Base-by-base conservation (phyloP, 2,113 vertebrate species). In the Tetrax tetrax region DNA sequence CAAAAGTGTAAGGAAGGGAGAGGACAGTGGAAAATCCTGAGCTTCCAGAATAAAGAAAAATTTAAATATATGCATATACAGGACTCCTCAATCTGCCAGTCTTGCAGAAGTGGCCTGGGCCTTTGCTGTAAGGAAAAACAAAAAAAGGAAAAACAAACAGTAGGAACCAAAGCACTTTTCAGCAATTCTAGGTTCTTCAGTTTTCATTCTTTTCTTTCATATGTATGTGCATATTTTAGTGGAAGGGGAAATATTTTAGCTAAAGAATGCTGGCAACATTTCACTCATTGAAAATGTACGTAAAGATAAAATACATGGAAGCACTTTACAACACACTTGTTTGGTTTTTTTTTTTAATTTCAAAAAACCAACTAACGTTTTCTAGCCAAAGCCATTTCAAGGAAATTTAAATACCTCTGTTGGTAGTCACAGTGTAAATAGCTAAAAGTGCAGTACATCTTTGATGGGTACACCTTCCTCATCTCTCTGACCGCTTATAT, bases 211-310 rank as follows among this genome's bases (percentile, higher is more conserved):
- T 88, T 89, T 48, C 24, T 27, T 72, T 17, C 63, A 14, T 76
- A 84, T 91, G 14, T 41, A 27, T 38, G 24, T 74, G 13, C 38
- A 8, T 77, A 38, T 82, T 91, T 80, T 76, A 84, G 21, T 71
- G 43, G 56, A 70, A 81, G 33, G 10, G 17, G 29, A 92, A 87
- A 45, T 78, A 33, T 12, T 95, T 71, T 78, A 79, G 35, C 41
- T 86, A 5, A 91, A 76, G 57, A 84, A n/a, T 84, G 56, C 50
- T 69, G 65, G 57, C 89, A 92, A 35, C 23, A 43, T 90, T 93
- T 86, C 1, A 1, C 14, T 89, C 1, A 0, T 60, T 87, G 80
- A 79, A 82, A 80, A 80, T 17, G 9, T 76, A 56, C 0, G 2
- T 48, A 20, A 84, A 66, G 43, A 51, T 86, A 63, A 91, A 91